A percentile compares a stretch with the other conserved stretches of the same genome.
Conservation (phyloP, 92 coral and sea anemone species). For the Metridium senile region DNA sequence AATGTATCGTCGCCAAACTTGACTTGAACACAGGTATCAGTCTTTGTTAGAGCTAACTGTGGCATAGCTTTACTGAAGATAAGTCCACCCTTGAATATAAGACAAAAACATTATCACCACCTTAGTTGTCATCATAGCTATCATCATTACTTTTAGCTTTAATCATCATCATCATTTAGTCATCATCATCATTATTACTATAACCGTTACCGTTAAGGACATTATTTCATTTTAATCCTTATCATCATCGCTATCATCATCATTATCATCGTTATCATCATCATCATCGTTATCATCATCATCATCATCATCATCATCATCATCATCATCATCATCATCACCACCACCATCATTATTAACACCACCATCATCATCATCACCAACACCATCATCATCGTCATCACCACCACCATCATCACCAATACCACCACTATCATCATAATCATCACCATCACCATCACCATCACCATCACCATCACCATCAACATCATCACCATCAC, state of each 20-base stretch:
- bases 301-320: conserved; percentile 4
- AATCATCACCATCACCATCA: neutral
- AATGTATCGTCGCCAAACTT: conserved; percentile 46
- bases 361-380: neutral
- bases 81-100: conserved; percentile 68
- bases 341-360: neutral
- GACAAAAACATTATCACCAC: no score
- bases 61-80: conserved; percentile 92
- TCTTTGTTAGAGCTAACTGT: conserved; percentile 71
- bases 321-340: neutral
- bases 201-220: neutral
- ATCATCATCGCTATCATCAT: conserved; percentile 1
- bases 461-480: neutral
- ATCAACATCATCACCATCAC: conserved; percentile 3
- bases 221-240: neutral
- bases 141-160: neutral
- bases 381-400: neutral
- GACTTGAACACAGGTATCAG: conserved; percentile 57
- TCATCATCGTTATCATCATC: neutral
- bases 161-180: conserved; percentile 8
- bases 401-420: neutral
- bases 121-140: neutral
- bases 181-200: neutral
- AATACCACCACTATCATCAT: neutral
- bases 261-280: neutral